Conservation (phyloP, 2,797 vertebrate species). For the Diplodus sargus region DNA sequence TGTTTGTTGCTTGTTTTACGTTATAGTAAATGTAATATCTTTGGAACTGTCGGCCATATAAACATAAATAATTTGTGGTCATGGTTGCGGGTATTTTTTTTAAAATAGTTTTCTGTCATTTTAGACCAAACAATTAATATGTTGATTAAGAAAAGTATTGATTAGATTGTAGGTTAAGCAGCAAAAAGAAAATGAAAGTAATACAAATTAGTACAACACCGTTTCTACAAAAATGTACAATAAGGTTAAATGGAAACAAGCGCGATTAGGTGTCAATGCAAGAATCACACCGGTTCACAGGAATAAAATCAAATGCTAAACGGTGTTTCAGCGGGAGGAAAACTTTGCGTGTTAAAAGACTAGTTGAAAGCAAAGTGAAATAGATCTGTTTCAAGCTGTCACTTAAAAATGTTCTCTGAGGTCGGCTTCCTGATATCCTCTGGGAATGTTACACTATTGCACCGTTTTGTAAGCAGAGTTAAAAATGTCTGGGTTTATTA, state of each 20-base stretch:
- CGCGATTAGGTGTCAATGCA: neutral
- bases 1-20: neutral
- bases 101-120: neutral
- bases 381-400: slow-evolving; percentile 37
- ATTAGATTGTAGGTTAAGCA: neutral
- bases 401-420: slow-evolving; percentile 56
- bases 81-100: neutral
- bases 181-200: neutral
- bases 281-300: neutral
- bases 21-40: neutral
- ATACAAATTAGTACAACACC: neutral
- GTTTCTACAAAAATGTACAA: neutral
- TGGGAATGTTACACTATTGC: slow-evolving; percentile 27
- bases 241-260: neutral
- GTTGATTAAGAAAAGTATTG: neutral
- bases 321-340: neutral
- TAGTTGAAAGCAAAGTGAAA: slow-evolving; percentile 35
- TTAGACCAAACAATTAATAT: neutral
- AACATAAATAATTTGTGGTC: neutral
- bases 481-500: slow-evolving; percentile 10
- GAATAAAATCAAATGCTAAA: neutral
- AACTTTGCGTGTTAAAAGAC: neutral
- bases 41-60: neutral
- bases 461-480: slow-evolving; percentile 7
- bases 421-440: slow-evolving; percentile 4